Base-by-base conservation (phyloP, 2,888 invertebrate species). In the Harpalus rufipes region DNA sequence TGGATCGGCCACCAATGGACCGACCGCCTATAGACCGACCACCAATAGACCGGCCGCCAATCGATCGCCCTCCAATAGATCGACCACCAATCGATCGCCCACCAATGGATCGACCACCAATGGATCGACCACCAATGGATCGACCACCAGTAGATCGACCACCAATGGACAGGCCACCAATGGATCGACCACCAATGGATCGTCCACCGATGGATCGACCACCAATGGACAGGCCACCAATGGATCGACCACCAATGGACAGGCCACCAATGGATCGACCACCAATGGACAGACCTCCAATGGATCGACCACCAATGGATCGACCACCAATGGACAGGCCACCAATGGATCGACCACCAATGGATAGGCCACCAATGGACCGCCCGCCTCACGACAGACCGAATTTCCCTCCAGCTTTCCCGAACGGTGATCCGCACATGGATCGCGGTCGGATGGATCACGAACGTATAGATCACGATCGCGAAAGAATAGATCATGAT, bases 401-500 rank as follows among this genome's bases (percentile, higher is more conserved):
- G 0, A 89, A 89, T 3, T 90, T 90, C 10, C 88, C 88, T 8
- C 88, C 88, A 0, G 86, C 88, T 1, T 86, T 89, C 16, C 88
- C 88, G 0, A 87, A 90, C 0, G 90, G 90, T 63, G 90, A 89
- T 39, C 72, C 72, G 8, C 72, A 76, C 21, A 51, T 44, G 44
- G 14, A 74, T 18, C 72, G 14, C 87, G 89, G n/a, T 85, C 85
- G 8, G 76, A 85, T 63, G n/a, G 87, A 12, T 87, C 88, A 0
- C 88, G 88, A 14, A 89, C 89, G 86, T 86, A 87, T 6, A 87
- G 90, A 16, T 88, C 1, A 87, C 87, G 1, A 86, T 16, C 85
- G 87, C 87, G 90, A 90, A 56, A 88, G 89, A 88, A 16, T 81
- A 10, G 72, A 68, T 16, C 18, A 84, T 44, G 74, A 81, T 58